Evolutionary conservation across 2,113 vertebrate genomes (phyloP).

Genomic region (Columba janthina): DNA sequence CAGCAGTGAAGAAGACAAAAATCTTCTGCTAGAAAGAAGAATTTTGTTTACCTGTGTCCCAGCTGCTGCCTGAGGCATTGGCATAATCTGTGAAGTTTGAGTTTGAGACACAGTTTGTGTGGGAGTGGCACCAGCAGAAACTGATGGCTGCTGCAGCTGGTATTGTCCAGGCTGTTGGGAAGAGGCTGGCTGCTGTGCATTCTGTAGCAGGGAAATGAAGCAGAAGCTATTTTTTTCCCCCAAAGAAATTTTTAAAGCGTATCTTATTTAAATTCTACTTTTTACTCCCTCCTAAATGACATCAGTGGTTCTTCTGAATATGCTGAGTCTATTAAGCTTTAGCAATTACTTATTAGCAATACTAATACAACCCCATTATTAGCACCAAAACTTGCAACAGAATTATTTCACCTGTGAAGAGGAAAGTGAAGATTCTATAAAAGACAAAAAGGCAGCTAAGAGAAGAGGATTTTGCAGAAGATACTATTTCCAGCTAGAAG

Average conservation of each 20-base stretch:
- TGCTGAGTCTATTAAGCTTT: background rate
- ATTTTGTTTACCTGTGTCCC: constrained; percentile 76
- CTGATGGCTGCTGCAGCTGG: constrained; percentile 70
- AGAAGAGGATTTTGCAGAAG: background rate
- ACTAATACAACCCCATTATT: background rate
- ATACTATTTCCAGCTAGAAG: background rate
- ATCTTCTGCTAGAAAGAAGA: background rate
- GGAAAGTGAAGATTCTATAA: background rate
- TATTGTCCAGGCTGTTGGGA: constrained; percentile 74
- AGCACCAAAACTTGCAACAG: background rate
- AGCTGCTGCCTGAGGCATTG: constrained; percentile 72
- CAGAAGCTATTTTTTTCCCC: constrained; percentile 8
- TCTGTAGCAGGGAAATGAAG: constrained; percentile 52
- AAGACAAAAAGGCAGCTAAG: background rate
- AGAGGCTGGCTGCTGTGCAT: constrained; percentile 68
- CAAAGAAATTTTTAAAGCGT: background rate
- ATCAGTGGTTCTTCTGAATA: background rate
- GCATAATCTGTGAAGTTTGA: constrained; percentile 68
- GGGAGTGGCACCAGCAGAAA: constrained; percentile 62
- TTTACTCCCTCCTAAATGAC: background rate
- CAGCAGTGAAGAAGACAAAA: background rate
- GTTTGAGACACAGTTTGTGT: constrained; percentile 70
- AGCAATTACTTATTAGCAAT: background rate
- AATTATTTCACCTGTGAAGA: background rate
- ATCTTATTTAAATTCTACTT: background rate